phyloP scores from a whole-genome alignment of 30 jellyfish, hydroid and myxozoan genomes.

The Aurelia sp. region DNA sequence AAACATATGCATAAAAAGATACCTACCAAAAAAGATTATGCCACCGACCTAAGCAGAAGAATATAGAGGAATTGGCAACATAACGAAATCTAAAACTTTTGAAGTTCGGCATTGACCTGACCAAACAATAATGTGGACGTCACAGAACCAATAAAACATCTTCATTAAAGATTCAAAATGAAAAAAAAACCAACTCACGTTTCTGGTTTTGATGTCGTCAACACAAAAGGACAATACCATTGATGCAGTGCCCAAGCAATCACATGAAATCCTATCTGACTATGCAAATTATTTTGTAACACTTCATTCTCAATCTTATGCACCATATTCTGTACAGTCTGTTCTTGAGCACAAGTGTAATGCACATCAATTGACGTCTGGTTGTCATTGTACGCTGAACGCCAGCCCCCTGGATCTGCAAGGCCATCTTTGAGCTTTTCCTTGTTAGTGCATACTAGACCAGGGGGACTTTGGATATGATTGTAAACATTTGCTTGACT shows the following conservation, averaged over 20 bases:
- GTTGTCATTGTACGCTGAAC: not conserved
- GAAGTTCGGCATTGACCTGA: not conserved
- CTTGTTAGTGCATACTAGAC: conserved; percentile 10
- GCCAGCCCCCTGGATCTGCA: conserved; percentile 67
- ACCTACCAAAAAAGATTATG: no score
- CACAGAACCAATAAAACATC: not conserved
- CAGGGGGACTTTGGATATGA: conserved; percentile 29
- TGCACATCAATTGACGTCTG: conserved; percentile 50
- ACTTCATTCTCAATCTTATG: conserved; percentile 18
- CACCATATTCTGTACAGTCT: conserved; percentile 5
- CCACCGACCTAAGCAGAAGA: no score
- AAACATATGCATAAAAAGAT: no score
- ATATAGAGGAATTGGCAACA: no score
- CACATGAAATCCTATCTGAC: conserved; percentile 56
- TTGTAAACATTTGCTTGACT: conserved; percentile 3
- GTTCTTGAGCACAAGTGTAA: conserved; percentile 39
- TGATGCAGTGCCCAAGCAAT: conserved; percentile 39
- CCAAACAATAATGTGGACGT: no score
- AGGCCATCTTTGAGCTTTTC: conserved; percentile 13
- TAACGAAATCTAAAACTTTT: no score
- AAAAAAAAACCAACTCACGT: conserved; percentile 4
- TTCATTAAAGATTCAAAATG: not conserved
- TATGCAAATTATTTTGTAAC: conserved; percentile 1
- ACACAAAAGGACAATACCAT: conserved; percentile 38
- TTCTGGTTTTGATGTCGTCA: conserved; percentile 32